Evolutionary conservation across 2,888 invertebrate species (phyloP).

Genomic region (Cheilosia vulpina): DNA sequence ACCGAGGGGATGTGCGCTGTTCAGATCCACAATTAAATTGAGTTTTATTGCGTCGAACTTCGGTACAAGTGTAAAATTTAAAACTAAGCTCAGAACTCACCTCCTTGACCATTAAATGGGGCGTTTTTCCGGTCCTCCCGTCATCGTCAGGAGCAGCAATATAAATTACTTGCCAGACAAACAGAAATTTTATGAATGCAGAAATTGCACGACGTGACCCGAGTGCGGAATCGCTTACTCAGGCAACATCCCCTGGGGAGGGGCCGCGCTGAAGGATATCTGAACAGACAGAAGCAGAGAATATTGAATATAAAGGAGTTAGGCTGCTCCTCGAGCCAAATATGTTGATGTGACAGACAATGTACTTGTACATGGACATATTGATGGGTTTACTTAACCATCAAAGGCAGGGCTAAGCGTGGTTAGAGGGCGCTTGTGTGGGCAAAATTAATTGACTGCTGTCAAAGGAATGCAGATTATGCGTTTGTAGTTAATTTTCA

Average conservation of each 20-base stretch:
- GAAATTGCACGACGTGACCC: constrained; percentile 63
- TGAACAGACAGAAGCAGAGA: constrained; percentile 8
- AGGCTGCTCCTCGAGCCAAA: constrained; percentile 44
- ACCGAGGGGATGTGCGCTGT: not conserved
- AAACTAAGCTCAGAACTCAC: not conserved
- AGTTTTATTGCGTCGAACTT: constrained; percentile 36
- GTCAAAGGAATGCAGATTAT: constrained; percentile 49
- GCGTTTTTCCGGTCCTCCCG: constrained; percentile 8
- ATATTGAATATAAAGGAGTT: constrained; percentile 67
- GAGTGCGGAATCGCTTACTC: constrained; percentile 45
- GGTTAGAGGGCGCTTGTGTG: constrained; percentile 1
- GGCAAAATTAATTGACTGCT: constrained; percentile 65
- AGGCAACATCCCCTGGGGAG: constrained; percentile 4
- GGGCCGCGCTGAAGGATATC: constrained; percentile 5
- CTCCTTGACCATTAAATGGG: constrained; percentile 28
- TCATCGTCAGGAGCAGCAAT: not conserved
- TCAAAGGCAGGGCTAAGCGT: constrained; percentile 49
- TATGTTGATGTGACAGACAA: constrained; percentile 70
- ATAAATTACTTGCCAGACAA: constrained; percentile 47
- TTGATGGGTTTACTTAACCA: constrained; percentile 57
- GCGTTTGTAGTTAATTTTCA: constrained; percentile 55
- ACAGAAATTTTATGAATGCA: constrained; percentile 61
- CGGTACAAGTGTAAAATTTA: constrained; percentile 3
- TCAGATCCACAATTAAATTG: constrained; percentile 32
- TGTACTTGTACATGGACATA: constrained; percentile 23